Base-by-base conservation (phyloP, 2,888 invertebrate species). In the Acleris laterana region DNA sequence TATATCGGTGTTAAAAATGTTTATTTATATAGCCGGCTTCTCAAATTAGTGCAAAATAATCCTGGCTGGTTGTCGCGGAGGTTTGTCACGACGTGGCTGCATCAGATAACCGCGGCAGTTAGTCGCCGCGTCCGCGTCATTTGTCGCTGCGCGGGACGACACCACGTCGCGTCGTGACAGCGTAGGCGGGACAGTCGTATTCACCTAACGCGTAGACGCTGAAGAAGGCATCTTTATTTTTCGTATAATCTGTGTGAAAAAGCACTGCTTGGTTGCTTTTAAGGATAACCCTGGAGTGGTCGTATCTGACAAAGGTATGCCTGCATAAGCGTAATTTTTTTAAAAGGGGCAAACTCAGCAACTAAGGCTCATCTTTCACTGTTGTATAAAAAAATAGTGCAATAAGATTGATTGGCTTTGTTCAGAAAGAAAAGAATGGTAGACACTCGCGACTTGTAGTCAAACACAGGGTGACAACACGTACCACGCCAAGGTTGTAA, bases 21-120 rank as follows among this genome's bases (percentile, higher is more conserved):
- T 22, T 9, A 20, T 19, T 19, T 48, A 9, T 20, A 42, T 20
- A n/a, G 1, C 19, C 25, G 9, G 11, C 22, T 57, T 46, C 44
- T 46, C 25, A 57, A 57, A 44, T 57, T 22, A 13, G 57, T 57
- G 44, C 11, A 17, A 57, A 57, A 57, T 57, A 57, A 57, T 25
- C 11, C 17, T 57, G 53, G 52, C 49, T 42, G 46, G 48, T 22
- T 17, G 59, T 22, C 72, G 78, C 78, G 82, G 77, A 79, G 81
- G 77, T 73, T 77, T 82, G 90, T 90, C 92, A 91, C 89, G 91
- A 87, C 78, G 82, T 77, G 81, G 76, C 80, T 88, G 88, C 83
- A 90, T 90, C 91, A 83, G 92, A 92, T 92, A 91, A 90, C 82
- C 82, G 84, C 82, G 81, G 89, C 86, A 89, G 89, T 90, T 91